Base-by-base conservation (phyloP, 2,888 invertebrate genomes). In the Agrotis puta region DNA sequence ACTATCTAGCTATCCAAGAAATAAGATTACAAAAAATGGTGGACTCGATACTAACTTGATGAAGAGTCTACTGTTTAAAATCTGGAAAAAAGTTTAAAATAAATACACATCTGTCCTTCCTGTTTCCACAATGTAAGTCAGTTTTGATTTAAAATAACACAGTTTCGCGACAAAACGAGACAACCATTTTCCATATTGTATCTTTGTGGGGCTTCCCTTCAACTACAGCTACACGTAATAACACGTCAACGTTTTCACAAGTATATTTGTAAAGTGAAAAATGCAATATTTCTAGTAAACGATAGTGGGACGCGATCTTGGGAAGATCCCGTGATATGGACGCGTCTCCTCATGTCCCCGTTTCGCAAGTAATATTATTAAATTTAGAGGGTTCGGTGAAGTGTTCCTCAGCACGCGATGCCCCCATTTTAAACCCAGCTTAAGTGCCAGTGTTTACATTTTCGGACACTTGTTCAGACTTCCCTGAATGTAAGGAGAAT, bases 361-460 rank as follows among this genome's bases (percentile, higher is more conserved):
- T 77, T 80, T 67, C 48, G 57, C 61, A 57, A 75, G 69, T 64
- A 64, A 68, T 77, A 80, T 80, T 80, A 74, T 84, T 74, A 75
- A 79, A 74, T 84, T 84, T 75, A 69, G 74, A 79, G 72, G 74
- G 58, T 65, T 68, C 66, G 64, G 62, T 65, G 64, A 80, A 73
- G 59, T 74, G 33, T 58, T 65, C 33, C 43, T 39, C 22, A 61
- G 50, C 84, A 84, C 82, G 84, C 82, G 71, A 84, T 82, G 70
- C 57, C 71, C 80, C 54, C 82, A 68, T 85, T 85, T 85, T 67
- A 74, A 79, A 79, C 72, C 53, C 50, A 63, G 27, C 39, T 62
- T 62, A 73, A 73, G 61, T 76, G 74, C 57, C 69, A 53, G 64
- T 81, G 67, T 81, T 75, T 74, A 81, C 61, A 56, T 68, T 68